phyloP scores from a whole-genome alignment of 2,113 vertebrate species.

The Steatornis caripensis region DNA sequence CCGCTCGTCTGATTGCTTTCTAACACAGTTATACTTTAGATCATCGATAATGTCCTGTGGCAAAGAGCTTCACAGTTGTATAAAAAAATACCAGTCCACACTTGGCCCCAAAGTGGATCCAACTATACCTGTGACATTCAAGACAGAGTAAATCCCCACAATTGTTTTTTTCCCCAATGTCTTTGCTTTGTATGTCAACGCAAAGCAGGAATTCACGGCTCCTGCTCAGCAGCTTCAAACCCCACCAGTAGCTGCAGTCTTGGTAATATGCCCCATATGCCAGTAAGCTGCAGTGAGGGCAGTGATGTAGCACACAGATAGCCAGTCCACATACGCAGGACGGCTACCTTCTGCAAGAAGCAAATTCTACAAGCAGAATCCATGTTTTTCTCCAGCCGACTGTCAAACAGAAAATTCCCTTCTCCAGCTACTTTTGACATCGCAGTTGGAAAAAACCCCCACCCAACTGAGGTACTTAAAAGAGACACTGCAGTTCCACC shows the following conservation, averaged over 20 bases:
- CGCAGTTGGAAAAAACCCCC: not conserved
- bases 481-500: not conserved
- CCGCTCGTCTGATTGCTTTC: not conserved
- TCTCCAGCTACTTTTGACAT: not conserved
- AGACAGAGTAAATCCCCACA: not conserved
- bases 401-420: not conserved
- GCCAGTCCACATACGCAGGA: not conserved
- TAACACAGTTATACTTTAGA: not conserved
- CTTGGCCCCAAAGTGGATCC: not conserved
- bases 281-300: not conserved
- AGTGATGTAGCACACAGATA: not conserved
- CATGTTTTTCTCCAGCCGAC: not conserved
- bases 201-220: not conserved
- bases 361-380: not conserved
- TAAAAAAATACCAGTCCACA: not conserved
- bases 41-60: not conserved
- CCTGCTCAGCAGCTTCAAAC: not conserved
- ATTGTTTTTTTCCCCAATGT: not conserved
- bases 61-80: not conserved
- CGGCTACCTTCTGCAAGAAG: not conserved
- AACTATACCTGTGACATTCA: rapidly evolving
- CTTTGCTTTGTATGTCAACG: not conserved
- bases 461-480: not conserved
- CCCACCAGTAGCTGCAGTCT: not conserved
- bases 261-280: not conserved